A percentile compares a stretch with the other conserved stretches of the same genome.
Evolutionary conservation across 53 echinoderm and acorn worm genomes (phyloP).

Genomic region (Pentamera pediparva): DNA sequence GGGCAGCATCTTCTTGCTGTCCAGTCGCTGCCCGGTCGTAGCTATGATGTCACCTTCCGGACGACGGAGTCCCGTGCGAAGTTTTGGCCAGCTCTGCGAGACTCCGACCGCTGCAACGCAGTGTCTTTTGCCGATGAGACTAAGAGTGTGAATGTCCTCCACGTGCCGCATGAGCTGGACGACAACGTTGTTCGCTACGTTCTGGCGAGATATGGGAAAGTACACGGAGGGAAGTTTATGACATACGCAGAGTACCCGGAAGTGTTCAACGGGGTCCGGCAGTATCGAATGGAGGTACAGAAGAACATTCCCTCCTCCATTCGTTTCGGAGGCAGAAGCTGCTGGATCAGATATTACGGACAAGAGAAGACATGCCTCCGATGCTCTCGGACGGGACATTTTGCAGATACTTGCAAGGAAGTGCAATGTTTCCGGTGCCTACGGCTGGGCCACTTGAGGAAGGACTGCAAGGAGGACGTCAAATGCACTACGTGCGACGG

Average conservation of each 20-base stretch:
- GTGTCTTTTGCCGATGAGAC: too few species aligned
- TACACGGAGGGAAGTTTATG: neutral
- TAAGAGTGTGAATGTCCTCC: conserved; percentile 7
- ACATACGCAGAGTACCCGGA: neutral
- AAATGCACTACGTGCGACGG: too few species aligned
- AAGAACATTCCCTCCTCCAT: conserved; percentile 13
- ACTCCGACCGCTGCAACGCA: too few species aligned
- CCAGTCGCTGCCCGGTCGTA: too few species aligned
- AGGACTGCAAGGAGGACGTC: too few species aligned
- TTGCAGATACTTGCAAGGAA: neutral
- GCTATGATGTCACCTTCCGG: neutral
- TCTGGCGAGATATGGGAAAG: conserved; percentile 15
- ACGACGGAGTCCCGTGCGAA: too few species aligned
- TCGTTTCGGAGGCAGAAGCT: conserved; percentile 20
- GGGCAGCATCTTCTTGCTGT: too few species aligned
- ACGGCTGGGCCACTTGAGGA: conserved; percentile 3
- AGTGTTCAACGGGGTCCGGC: conserved; percentile 21
- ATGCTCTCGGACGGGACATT: neutral
- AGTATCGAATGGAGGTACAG: conserved; percentile 29
- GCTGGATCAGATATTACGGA: conserved; percentile 16
- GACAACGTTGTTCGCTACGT: conserved; percentile 23
- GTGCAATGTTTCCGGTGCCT: conserved; percentile 4
- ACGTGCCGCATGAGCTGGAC: conserved; percentile 22
- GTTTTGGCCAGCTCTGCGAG: too few species aligned
- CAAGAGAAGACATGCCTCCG: conserved; percentile 14